Evolutionary conservation across 2,888 invertebrate genomes (phyloP).

Genomic region (Synergus umbraculus): DNA sequence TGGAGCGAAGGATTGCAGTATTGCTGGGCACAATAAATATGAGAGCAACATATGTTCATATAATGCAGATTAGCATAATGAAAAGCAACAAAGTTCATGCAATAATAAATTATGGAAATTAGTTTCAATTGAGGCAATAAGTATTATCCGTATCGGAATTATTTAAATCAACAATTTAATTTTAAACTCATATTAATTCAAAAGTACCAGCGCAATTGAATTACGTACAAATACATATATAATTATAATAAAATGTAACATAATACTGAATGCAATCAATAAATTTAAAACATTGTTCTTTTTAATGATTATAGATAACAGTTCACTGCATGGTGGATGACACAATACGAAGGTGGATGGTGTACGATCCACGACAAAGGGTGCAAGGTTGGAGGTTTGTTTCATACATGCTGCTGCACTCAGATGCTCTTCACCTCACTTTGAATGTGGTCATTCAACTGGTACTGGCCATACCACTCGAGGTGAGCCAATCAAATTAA

Average conservation of each 20-base stretch:
- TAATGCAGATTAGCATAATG: not conserved
- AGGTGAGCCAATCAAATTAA: slow-evolving; percentile 68
- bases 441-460: slow-evolving; percentile 87
- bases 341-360: slow-evolving; percentile 76
- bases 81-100: not conserved
- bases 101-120: not conserved
- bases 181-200: not conserved
- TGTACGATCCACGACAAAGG: slow-evolving; percentile 83
- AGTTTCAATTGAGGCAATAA: not conserved
- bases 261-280: not conserved
- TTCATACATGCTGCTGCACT: slow-evolving; percentile 89
- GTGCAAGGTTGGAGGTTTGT: slow-evolving; percentile 88
- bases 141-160: not conserved
- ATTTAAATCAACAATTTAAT: not conserved
- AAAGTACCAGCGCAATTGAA: not conserved
- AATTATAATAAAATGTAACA: not conserved
- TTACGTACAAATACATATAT: not conserved
- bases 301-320: slow-evolving; percentile 68
- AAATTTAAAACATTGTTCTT: not conserved
- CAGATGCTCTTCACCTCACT: slow-evolving; percentile 86
- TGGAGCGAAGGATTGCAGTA: not conserved
- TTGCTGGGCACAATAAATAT: not conserved
- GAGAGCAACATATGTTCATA: not conserved
- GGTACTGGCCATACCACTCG: slow-evolving; percentile 73
- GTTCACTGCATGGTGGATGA: slow-evolving; percentile 73